Evolutionary conservation across 2,113 vertebrate species (phyloP), one percentile per base, ranked within the genome.

Genomic region (Zapus hudsonius): DNA sequence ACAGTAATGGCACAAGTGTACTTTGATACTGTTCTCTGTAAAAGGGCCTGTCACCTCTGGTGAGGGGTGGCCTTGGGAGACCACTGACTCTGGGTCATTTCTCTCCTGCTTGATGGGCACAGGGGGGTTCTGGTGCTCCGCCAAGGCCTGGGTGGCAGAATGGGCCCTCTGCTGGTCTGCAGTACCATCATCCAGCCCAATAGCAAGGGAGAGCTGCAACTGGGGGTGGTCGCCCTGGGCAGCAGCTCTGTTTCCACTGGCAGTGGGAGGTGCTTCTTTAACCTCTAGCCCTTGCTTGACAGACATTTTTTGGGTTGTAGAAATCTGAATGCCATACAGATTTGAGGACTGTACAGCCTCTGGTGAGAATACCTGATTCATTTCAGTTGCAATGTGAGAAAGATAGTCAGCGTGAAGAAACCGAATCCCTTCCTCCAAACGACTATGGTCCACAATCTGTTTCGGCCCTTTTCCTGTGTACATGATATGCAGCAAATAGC

Each of bases 401-500:
- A 99, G 98, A 97, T 99, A 99, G 98, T 99, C 99, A 1, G 99
- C 99, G 0, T 99, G 99, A 38, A 99, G 99, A 95, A 99, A 99
- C 95, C 98, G 98, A 97, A 99, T 99, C 90, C 99, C 99, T 47
- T 99, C 99, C 97, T 99, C 99, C 92, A 99, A 97, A 1, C 99
- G 99, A 94, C 98, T 97, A 84, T 98, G 99, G 96, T 99, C 99
- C 97, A 99, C 99, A 0, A 98, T 98, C 97, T 99, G 99, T 90
- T 99, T 99, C 17, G 99, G 99, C 87, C 99, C 99, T 92, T 98
- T 98, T 52, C 99, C 99, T 0, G 99, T 99, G 97, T 99, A 99
- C 99, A 99, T 99, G 95, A 99, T 99, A 97, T 99, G 99, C 74
- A 99, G 97, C 98, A 99, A 98, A 97, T 99, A 99, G 98, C 99